Percentiles rank a stretch among this genome's conserved stretches.
Conservation (phyloP, 2,113 vertebrate species). For the Plecturocebus donacophilus region DNA sequence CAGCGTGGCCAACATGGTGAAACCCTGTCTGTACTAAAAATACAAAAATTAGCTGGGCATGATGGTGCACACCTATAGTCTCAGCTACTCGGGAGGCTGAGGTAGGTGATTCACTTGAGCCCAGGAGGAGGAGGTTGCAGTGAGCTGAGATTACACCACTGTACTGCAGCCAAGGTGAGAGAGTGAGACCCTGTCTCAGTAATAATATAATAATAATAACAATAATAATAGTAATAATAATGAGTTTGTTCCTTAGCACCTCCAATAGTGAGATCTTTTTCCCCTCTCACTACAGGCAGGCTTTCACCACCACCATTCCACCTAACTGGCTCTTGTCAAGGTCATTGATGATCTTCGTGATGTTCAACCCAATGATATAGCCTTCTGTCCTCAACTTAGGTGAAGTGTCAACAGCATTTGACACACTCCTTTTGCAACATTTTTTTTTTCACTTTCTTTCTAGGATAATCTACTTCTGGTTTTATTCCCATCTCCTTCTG, state of each 20-base stretch:
- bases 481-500: not conserved
- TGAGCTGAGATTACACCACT: too few relatives aligned
- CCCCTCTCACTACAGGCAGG: not conserved
- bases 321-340: not conserved
- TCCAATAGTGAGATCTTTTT: not conserved
- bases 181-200: too few relatives aligned
- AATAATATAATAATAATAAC: too few relatives aligned
- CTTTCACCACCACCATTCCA: not conserved
- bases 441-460: not conserved
- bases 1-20: too few relatives aligned
- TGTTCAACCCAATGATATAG: not conserved
- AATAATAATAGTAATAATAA: too few relatives aligned
- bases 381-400: not conserved
- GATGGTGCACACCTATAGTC: too few relatives aligned
- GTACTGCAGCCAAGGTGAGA: too few relatives aligned
- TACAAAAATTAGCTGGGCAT: too few relatives aligned
- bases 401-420: not conserved
- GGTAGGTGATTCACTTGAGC: too few relatives aligned
- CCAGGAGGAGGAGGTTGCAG: too few relatives aligned
- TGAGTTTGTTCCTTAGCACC: not conserved
- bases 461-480: not conserved
- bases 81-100: too few relatives aligned
- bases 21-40: too few relatives aligned
- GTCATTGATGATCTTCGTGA: not conserved
- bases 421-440: not conserved